Percentiles rank a stretch among this genome's conserved stretches.
Evolutionary conservation across 2,888 invertebrate species (phyloP).

Genomic region (Cephus sareptanus): DNA sequence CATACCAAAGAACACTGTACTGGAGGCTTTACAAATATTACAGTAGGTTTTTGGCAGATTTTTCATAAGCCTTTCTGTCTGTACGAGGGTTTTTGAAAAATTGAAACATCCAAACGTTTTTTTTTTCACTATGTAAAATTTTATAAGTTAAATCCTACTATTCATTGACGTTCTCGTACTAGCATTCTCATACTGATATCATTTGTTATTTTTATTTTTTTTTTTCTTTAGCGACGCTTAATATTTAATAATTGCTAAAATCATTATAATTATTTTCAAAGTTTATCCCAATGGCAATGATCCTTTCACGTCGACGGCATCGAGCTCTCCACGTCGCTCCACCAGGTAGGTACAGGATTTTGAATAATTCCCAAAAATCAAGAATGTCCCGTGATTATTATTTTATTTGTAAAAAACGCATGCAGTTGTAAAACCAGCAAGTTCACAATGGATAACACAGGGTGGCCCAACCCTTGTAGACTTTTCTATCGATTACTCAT

Average conservation of each 20-base stretch:
- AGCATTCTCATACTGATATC: not conserved
- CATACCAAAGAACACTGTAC: not conserved
- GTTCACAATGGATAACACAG: not conserved
- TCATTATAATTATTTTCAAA: not conserved
- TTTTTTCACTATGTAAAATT: not conserved
- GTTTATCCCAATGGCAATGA: not conserved
- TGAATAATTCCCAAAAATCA: not conserved
- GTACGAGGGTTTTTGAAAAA: not conserved
- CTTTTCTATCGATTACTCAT: conserved; percentile 65
- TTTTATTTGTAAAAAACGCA: not conserved
- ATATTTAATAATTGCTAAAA: not conserved
- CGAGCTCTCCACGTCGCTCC: not conserved
- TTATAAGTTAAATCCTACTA: not conserved
- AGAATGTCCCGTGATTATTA: not conserved
- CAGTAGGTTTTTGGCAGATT: not conserved
- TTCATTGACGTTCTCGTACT: not conserved
- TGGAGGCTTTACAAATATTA: not conserved
- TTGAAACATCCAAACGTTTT: not conserved
- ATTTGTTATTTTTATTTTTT: not conserved
- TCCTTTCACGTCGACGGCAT: not conserved
- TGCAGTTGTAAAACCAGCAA: conserved; percentile 35
- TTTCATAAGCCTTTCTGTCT: not conserved
- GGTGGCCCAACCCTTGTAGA: conserved; percentile 63
- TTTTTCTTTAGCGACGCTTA: not conserved
- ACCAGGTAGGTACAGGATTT: not conserved